Percentiles rank a stretch among this genome's conserved stretches.
These are phyloP conservation scores for Idaea biselata DNA, from an alignment of 2,888 invertebrate genomes.

Conservation along the genomic window DNA sequence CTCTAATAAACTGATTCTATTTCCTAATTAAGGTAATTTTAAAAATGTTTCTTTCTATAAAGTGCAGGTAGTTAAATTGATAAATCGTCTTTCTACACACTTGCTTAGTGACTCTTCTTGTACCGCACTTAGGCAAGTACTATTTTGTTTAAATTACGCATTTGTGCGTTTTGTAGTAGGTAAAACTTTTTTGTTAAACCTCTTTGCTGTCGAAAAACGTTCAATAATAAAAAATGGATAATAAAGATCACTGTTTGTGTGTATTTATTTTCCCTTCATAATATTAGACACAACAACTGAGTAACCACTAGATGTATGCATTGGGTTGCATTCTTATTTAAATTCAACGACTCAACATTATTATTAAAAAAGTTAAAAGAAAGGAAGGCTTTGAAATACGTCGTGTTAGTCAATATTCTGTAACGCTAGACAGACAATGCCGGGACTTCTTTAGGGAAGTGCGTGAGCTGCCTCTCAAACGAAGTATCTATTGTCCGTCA, in stretches of 20 bases:
- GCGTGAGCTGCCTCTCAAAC: constrained; percentile 68
- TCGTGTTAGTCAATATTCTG: constrained; percentile 37
- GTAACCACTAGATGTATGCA: constrained; percentile 14
- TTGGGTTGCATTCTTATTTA: constrained; percentile 29
- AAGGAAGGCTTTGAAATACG: constrained; percentile 9
- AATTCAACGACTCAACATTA: constrained; percentile 29
- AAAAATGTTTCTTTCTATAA: too few species aligned
- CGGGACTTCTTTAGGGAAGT: constrained; percentile 72
- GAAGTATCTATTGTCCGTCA: background rate
- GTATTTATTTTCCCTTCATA: too few species aligned
- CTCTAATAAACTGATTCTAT: background rate
- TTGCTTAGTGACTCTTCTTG: too few species aligned
- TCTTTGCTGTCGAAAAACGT: too few species aligned
- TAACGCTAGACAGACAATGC: constrained; percentile 52
- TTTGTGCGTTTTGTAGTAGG: too few species aligned
- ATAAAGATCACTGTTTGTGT: too few species aligned
- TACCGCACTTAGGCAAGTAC: too few species aligned
- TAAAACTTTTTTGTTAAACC: too few species aligned
- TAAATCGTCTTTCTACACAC: too few species aligned
- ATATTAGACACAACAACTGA: background rate
- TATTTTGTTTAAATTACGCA: too few species aligned
- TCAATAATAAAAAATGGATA: too few species aligned
- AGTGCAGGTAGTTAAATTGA: too few species aligned
- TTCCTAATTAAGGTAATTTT: background rate
- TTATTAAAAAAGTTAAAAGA: constrained; percentile 27